A percentile compares a stretch with the other conserved stretches of the same genome.
Conservation (phyloP, 2,797 vertebrate genomes). For the Delichon dasypus region DNA sequence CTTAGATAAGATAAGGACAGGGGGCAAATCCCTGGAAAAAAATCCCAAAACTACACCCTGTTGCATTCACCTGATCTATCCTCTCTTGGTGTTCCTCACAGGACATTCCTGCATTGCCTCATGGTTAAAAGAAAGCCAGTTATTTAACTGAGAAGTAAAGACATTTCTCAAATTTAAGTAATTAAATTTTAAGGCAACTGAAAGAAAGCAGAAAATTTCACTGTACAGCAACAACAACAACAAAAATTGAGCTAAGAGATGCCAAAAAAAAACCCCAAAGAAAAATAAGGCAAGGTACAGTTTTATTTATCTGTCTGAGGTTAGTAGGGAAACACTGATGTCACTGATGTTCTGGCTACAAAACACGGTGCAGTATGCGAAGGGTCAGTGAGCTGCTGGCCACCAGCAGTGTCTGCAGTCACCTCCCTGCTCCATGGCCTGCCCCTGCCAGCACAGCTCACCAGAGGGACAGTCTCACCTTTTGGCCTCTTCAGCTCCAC, state of each 20-base stretch:
- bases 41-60: background rate
- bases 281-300: background rate
- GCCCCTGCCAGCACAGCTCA: background rate
- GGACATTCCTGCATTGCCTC: background rate
- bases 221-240: background rate
- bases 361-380: background rate
- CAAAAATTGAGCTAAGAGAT: background rate
- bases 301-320: background rate
- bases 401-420: accelerated
- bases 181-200: background rate
- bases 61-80: background rate
- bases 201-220: background rate
- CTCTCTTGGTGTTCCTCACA: background rate
- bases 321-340: background rate
- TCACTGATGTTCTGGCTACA: background rate
- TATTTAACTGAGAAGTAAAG: background rate
- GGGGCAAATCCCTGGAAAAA: background rate
- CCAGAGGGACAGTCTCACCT: background rate
- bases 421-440: background rate
- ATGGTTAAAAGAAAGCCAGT: background rate
- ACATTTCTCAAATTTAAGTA: background rate
- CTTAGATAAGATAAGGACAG: background rate
- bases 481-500: background rate
- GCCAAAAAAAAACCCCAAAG: background rate
- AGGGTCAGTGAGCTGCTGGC: background rate